phyloP scores from a whole-genome alignment of 1,140 invertebrate genomes.

The Cherax destructor region DNA sequence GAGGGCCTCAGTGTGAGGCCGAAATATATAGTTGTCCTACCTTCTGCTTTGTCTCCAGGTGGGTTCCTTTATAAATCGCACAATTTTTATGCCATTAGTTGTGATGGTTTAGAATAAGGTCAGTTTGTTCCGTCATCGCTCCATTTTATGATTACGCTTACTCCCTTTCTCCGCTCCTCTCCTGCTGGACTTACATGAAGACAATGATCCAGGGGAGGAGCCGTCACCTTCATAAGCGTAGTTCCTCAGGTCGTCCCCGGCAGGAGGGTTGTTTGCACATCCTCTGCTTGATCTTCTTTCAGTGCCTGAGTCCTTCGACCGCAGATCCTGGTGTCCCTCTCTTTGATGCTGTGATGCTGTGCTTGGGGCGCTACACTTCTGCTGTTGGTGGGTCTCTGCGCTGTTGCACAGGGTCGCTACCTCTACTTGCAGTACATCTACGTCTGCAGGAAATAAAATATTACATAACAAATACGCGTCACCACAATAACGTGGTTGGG shows the following conservation, averaged over 20 bases:
- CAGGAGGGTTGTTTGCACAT: constrained; percentile 1
- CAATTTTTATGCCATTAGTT: too few species aligned
- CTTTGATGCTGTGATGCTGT: background rate
- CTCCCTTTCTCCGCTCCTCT: background rate
- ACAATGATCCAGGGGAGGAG: constrained; percentile 27
- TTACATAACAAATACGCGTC: too few species aligned
- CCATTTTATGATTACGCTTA: background rate
- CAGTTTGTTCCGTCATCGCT: background rate
- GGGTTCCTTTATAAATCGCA: too few species aligned
- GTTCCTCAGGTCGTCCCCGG: constrained; percentile 26
- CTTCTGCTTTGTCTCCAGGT: too few species aligned
- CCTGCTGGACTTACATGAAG: constrained; percentile 19
- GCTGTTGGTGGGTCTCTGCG: background rate
- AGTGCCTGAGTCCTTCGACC: background rate
- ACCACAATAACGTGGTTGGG: too few species aligned
- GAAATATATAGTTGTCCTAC: too few species aligned
- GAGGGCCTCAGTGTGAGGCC: too few species aligned
- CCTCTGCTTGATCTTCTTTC: background rate
- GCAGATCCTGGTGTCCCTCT: background rate
- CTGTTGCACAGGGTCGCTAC: background rate
- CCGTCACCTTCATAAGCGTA: constrained; percentile 35
- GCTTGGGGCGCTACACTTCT: background rate
- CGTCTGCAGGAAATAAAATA: background rate
- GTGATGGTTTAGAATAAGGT: too few species aligned
- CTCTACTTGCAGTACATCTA: constrained; percentile 21